phyloP scores from a whole-genome alignment of 1,140 invertebrate genomes.

The Archivesica marissinica region DNA sequence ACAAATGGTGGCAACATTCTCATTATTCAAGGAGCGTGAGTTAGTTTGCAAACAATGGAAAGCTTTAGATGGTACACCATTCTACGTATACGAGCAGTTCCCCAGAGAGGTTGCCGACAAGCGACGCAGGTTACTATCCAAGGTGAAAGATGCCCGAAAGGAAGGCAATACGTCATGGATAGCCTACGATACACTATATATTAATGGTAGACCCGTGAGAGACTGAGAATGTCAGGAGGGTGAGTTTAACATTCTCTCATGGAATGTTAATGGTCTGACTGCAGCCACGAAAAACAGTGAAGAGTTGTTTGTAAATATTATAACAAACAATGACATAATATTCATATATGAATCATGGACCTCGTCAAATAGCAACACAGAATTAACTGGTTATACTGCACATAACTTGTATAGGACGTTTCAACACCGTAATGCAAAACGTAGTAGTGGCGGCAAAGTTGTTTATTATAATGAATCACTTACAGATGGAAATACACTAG shows the following conservation, averaged over 20 bases:
- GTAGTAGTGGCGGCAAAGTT: too few relatives aligned
- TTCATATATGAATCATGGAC: too few relatives aligned
- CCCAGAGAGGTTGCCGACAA: background rate
- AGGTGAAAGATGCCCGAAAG: background rate
- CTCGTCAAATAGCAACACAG: too few relatives aligned
- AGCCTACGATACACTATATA: constrained; percentile 17
- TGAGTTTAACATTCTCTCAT: constrained; percentile 16
- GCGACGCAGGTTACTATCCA: background rate
- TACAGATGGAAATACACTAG: too few relatives aligned
- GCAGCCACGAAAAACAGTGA: too few relatives aligned
- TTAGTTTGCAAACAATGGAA: constrained; percentile 26
- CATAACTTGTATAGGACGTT: too few relatives aligned
- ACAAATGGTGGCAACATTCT: constrained; percentile 6
- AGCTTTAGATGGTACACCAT: background rate
- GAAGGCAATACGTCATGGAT: background rate
- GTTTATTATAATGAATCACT: too few relatives aligned
- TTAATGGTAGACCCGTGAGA: background rate
- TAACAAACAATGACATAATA: too few relatives aligned
- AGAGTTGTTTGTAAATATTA: too few relatives aligned
- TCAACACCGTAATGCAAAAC: too few relatives aligned
- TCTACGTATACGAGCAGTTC: constrained; percentile 9
- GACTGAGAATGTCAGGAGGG: background rate
- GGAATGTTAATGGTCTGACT: too few relatives aligned
- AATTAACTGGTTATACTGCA: too few relatives aligned
- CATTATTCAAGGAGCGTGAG: background rate